Conservation (phyloP, 1,140 invertebrate species). For the Micrasema minimum region DNA sequence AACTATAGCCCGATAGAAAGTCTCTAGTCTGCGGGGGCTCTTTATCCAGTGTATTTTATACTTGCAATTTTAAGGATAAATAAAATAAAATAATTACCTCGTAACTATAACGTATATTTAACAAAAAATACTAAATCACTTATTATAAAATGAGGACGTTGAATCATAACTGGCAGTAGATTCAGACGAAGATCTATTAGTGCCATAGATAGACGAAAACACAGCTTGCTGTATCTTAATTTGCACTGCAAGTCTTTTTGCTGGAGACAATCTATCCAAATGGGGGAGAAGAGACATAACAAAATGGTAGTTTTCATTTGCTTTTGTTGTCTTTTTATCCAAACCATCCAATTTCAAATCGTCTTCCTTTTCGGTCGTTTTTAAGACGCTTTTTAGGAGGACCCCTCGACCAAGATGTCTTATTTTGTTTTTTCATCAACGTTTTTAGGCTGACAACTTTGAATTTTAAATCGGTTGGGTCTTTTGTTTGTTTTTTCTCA, state of each 20-base stretch:
- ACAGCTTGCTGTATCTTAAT: slow-evolving; percentile 41
- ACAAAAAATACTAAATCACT: no score
- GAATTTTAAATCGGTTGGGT: slow-evolving; percentile 10
- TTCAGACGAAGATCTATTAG: slow-evolving; percentile 36
- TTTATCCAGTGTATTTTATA: no score
- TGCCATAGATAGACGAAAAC: slow-evolving; percentile 40
- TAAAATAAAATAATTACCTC: no score
- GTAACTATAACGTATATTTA: no score
- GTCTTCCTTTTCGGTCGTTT: slow-evolving; percentile 1
- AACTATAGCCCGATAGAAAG: no score
- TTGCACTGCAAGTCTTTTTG: slow-evolving; percentile 36
- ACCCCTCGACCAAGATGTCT: slow-evolving; percentile 8
- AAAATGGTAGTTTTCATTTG: slow-evolving; percentile 40
- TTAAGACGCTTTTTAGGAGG: slow-evolving; percentile 34
- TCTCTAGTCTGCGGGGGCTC: no score
- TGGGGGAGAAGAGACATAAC: slow-evolving; percentile 37
- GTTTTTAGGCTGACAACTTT: slow-evolving; percentile 28
- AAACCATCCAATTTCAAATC: slow-evolving; percentile 5
- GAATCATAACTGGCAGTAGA: slow-evolving; percentile 41
- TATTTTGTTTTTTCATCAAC: slow-evolving; percentile 34
- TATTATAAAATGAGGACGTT: slow-evolving; percentile 29
- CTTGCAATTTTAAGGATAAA: no score
- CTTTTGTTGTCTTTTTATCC: slow-evolving; percentile 22
- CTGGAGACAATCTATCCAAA: slow-evolving; percentile 30
- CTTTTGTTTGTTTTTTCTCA: neutral